Evolutionary conservation across 2,113 vertebrate species (phyloP), one percentile per base, ranked within the genome.

Genomic region (Oenanthe oenanthe): DNA sequence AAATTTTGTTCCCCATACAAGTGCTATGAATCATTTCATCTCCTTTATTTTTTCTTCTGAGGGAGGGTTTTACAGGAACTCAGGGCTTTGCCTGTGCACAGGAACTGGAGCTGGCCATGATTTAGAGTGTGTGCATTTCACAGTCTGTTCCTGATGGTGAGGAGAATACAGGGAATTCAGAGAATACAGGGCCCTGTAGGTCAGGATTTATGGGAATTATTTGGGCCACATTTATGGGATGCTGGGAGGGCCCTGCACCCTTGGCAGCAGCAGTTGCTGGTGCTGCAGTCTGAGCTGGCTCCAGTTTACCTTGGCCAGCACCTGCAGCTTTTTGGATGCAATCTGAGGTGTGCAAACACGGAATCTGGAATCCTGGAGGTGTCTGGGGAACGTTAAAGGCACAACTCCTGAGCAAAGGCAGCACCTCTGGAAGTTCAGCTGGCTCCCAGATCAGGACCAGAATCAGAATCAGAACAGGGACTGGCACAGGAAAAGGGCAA

Each of bases 21-120:
- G 66, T 58, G 82, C 88, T 66, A 29, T 94, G 88, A 96, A 92
- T 97, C 96, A 92, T 62, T 90, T 66, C 0, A 36, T 34, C 20
- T 45, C 70, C 58, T 88, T 85, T 93, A 57, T 79, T 92, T 88
- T 89, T 57, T 1, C 19, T 85, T 48, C 88, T 58, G 29, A 42
- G 66, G 63, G 12, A 83, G 88, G 54, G 63, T 57, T 91, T 87
- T 75, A 63, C 48, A 68, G 85, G 77, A 79, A 66, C 47, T 62
- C 1, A 0, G n/a, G 58, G 40, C 57, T 88, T 63, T 87, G 60
- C 61, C 68, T 40, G 47, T 15, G 17, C 19, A 20, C 56, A 25
- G 71, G 31, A 57, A 5, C 66, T 32, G 48, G 9, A 51, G 53
- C 88, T 81, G 56, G 24, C 65, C 10, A 0, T 3, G 16, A 21